These are phyloP conservation scores for Phaethon lepturus DNA, from an alignment of 2,113 vertebrate genomes.

Conservation along the genomic window DNA sequence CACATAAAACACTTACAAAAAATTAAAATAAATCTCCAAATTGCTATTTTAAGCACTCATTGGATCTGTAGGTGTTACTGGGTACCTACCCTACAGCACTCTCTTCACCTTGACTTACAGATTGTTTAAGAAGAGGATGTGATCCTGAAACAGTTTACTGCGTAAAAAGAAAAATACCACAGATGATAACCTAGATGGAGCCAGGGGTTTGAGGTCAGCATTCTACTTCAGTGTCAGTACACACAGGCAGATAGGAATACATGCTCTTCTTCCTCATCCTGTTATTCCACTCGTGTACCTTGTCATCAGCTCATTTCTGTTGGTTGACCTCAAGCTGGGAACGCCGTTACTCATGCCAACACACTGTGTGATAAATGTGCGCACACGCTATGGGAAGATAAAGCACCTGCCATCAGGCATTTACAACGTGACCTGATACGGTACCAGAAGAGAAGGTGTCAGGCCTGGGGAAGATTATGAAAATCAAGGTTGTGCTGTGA, in stretches of 20 bases:
- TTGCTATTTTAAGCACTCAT: neutral
- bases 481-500: neutral
- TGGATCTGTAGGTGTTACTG: neutral
- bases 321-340: neutral
- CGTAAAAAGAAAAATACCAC: neutral
- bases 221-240: neutral
- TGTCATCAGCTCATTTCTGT: neutral
- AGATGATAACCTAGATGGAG: neutral
- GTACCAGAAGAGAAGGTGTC: neutral
- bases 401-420: neutral
- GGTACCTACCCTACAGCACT: neutral
- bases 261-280: neutral
- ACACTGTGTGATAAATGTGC: fast-evolving
- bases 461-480: neutral
- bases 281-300: neutral
- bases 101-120: neutral
- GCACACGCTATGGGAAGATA: fast-evolving
- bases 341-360: fast-evolving
- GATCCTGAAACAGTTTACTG: neutral
- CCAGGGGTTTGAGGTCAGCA: neutral
- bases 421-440: neutral
- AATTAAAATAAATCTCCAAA: neutral
- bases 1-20: neutral
- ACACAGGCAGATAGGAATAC: neutral
- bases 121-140: neutral